Conservation (phyloP, 2,797 vertebrate species). For the Aphelocoma californica region DNA sequence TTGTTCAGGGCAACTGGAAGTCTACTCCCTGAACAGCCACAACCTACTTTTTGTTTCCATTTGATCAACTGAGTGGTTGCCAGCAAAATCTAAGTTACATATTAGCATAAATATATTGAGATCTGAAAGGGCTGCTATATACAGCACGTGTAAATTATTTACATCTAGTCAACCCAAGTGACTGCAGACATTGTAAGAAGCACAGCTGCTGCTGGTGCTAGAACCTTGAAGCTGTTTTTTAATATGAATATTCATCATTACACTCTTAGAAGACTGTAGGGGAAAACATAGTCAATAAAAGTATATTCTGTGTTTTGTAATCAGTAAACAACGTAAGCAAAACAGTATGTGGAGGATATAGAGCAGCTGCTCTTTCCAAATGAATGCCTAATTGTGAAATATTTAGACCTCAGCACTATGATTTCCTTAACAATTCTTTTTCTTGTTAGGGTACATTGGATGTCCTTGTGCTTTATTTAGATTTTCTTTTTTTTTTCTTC, state of each 20-base stretch:
- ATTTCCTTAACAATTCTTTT: constrained; percentile 53
- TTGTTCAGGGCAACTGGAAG: constrained; percentile 48
- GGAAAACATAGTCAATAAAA: constrained; percentile 18
- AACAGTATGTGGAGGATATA: constrained; percentile 27
- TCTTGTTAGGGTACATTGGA: not conserved
- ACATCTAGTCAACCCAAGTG: constrained; percentile 51
- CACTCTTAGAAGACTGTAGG: constrained; percentile 23
- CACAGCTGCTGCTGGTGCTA: constrained; percentile 58
- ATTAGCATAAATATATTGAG: constrained; percentile 55
- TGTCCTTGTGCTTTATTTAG: constrained; percentile 25
- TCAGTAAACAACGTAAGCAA: constrained; percentile 16
- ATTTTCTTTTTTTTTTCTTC: not conserved
- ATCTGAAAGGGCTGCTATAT: constrained; percentile 53
- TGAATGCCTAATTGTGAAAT: constrained; percentile 63
- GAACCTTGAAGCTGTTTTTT: constrained; percentile 51
- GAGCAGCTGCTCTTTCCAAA: constrained; percentile 65
- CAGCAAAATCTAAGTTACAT: constrained; percentile 38
- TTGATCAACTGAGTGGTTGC: constrained; percentile 40
- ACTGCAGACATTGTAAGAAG: constrained; percentile 55
- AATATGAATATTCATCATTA: constrained; percentile 45
- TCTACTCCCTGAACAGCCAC: constrained; percentile 24
- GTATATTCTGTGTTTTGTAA: constrained; percentile 36
- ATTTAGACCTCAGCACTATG: constrained; percentile 22
- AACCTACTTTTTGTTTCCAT: constrained; percentile 58
- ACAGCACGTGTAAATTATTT: constrained; percentile 67